These are phyloP conservation scores for Ophioninae sp. DNA, from an alignment of 2,888 invertebrate species.

Conservation along the genomic window DNA sequence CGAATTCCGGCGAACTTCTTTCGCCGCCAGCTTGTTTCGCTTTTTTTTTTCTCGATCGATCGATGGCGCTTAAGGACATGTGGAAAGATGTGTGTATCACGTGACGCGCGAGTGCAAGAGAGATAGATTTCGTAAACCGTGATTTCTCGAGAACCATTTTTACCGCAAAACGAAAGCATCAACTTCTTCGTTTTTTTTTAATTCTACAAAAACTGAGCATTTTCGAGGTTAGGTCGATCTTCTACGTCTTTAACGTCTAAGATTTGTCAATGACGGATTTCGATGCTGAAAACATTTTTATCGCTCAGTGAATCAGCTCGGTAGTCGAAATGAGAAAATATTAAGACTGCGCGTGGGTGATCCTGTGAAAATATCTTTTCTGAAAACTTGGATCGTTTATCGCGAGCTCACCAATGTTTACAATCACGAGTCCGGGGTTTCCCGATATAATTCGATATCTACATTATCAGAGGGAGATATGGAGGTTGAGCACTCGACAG, in stretches of 20 bases:
- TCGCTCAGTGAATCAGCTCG: background rate
- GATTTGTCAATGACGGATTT: background rate
- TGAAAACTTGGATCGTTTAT: background rate
- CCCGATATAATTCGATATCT: background rate
- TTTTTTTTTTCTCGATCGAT: conserved; percentile 10
- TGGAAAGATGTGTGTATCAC: no score
- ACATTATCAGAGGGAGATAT: no score
- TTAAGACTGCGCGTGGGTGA: background rate
- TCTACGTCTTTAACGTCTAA: background rate
- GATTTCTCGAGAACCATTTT: no score
- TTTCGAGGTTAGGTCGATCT: no score
- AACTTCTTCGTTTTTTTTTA: no score
- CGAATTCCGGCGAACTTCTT: background rate
- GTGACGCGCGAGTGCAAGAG: no score
- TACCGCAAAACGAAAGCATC: no score
- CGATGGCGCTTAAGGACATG: background rate
- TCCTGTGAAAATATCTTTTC: conserved; percentile 20
- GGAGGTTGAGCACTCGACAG: no score
- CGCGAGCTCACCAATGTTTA: background rate
- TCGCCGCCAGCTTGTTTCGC: background rate
- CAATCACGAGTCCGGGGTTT: background rate
- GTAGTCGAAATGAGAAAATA: background rate
- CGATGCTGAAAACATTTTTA: background rate
- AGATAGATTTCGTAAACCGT: no score
- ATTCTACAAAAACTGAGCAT: no score